Evolutionary conservation across 2,113 vertebrate genomes (phyloP).

Genomic region (Plestiodon gilberti): DNA sequence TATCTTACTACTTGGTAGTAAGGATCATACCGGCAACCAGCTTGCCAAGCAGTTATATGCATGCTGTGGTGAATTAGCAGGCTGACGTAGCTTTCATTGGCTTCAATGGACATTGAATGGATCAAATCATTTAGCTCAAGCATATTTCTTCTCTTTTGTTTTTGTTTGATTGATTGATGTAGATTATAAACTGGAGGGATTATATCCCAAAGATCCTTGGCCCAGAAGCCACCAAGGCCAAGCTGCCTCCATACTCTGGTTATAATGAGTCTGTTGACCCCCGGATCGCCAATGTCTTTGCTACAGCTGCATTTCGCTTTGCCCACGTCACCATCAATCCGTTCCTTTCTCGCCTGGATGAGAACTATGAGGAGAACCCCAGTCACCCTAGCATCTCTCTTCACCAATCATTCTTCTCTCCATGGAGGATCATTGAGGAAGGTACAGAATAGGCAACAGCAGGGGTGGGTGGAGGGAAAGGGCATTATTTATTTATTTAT

Average conservation of each 20-base stretch:
- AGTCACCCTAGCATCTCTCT: conserved; percentile 75
- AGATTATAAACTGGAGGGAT: conserved; percentile 82
- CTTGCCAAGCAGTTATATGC: neutral
- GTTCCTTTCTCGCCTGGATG: conserved; percentile 73
- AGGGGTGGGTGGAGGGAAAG: neutral
- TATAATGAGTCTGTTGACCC: conserved; percentile 74
- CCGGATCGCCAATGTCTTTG: conserved; percentile 79
- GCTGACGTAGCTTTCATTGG: neutral
- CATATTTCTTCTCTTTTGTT: neutral
- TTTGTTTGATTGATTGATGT: neutral
- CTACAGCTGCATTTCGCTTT: conserved; percentile 81
- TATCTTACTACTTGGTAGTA: too few species aligned
- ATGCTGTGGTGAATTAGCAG: neutral
- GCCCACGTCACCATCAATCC: conserved; percentile 83
- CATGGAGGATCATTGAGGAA: conserved; percentile 81
- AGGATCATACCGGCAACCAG: neutral
- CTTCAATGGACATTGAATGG: neutral
- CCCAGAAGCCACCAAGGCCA: conserved; percentile 46
- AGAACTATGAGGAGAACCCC: conserved; percentile 69
- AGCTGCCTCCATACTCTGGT: conserved; percentile 73
- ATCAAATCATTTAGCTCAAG: neutral
- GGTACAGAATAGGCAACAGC: conserved; percentile 55
- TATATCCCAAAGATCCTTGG: conserved; percentile 79
- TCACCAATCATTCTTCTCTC: conserved; percentile 81
- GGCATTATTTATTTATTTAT: too few species aligned